phyloP scores from a whole-genome alignment of 2,888 invertebrate genomes.

The Meganola albula region DNA sequence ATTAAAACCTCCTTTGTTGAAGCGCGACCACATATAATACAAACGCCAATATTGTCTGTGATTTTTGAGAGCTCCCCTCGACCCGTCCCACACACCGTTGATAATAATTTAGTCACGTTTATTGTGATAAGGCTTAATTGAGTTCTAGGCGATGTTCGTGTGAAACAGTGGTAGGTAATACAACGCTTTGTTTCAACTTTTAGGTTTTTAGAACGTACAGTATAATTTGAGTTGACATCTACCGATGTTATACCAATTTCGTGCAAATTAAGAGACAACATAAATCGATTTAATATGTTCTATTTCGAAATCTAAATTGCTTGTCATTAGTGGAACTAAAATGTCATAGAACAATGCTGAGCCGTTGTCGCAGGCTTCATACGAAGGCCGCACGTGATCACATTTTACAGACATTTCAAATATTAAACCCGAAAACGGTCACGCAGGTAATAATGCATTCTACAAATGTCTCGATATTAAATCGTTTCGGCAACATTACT shows the following conservation, averaged over 20 bases:
- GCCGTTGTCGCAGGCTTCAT: slow-evolving; percentile 49
- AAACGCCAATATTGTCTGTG: too few relatives aligned
- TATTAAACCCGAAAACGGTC: slow-evolving; percentile 55
- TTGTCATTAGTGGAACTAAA: slow-evolving; percentile 73
- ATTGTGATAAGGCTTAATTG: too few relatives aligned
- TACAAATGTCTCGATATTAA: slow-evolving; percentile 48
- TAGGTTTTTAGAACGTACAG: too few relatives aligned
- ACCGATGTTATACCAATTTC: slow-evolving; percentile 39
- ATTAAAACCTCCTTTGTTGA: too few relatives aligned
- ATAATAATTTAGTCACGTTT: too few relatives aligned
- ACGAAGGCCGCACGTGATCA: slow-evolving; percentile 71
- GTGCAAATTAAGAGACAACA: slow-evolving; percentile 59
- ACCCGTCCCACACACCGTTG: too few relatives aligned
- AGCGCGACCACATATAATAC: too few relatives aligned
- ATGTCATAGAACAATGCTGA: slow-evolving; percentile 75
- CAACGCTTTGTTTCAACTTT: too few relatives aligned
- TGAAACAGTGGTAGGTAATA: too few relatives aligned
- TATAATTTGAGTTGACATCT: slow-evolving; percentile 27
- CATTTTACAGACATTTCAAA: slow-evolving; percentile 65
- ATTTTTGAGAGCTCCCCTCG: too few relatives aligned
- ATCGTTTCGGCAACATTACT: slow-evolving; percentile 44
- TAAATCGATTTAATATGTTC: slow-evolving; percentile 56
- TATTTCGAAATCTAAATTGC: slow-evolving; percentile 72
- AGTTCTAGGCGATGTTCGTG: too few relatives aligned
- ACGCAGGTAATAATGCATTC: slow-evolving; percentile 57